A percentile compares a stretch with the other conserved stretches of the same genome.
Conservation (phyloP, 2,113 vertebrate genomes). For the Zosterops borbonicus region DNA sequence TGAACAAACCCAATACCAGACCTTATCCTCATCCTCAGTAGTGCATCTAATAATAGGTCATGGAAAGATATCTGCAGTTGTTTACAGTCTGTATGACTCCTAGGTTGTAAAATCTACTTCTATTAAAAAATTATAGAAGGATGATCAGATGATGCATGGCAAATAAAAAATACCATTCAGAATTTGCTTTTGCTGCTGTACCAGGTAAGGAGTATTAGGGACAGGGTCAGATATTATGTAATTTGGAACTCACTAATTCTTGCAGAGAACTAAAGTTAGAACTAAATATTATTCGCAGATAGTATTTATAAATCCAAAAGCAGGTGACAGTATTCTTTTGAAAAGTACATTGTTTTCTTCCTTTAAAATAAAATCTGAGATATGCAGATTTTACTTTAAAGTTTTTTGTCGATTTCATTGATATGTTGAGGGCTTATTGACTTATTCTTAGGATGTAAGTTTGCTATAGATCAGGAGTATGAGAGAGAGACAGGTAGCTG, state of each 20-base stretch:
- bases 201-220: not conserved
- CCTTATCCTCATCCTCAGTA: not conserved
- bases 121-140: not conserved
- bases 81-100: not conserved
- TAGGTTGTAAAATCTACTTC: not conserved
- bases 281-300: not conserved
- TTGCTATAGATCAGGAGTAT: not conserved
- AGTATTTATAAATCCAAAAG: not conserved
- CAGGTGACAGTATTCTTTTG: not conserved
- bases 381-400: not conserved
- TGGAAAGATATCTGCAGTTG: not conserved
- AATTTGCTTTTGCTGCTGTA: not conserved
- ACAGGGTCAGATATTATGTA: not conserved
- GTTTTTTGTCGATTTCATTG: not conserved
- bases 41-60: not conserved
- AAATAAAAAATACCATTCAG: not conserved
- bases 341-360: not conserved
- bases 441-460: not conserved
- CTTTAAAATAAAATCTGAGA: not conserved
- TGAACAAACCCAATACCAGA: not conserved
- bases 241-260: not conserved
- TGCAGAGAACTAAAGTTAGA: not conserved
- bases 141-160: not conserved
- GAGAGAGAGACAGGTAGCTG: not conserved
- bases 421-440: not conserved